Evolutionary conservation across 2,113 vertebrate genomes (phyloP).

Genomic region (Sphyrna mokarran): DNA sequence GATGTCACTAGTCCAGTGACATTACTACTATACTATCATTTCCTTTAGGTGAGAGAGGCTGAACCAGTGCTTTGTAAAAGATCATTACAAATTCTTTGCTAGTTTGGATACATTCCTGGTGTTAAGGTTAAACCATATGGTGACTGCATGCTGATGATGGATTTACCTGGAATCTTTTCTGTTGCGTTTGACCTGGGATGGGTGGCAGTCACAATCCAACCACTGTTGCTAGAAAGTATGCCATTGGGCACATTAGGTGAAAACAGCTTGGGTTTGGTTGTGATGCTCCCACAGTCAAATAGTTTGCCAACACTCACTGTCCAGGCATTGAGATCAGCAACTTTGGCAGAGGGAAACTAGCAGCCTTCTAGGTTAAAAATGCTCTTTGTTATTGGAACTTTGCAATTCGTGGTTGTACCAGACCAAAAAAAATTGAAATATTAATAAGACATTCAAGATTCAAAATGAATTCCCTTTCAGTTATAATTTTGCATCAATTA

Average conservation of each 20-base stretch:
- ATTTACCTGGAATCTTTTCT: neutral
- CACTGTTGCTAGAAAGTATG: neutral
- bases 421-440: neutral
- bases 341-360: neutral
- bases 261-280: neutral
- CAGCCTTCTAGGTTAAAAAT: neutral
- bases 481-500: neutral
- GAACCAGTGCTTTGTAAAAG: neutral
- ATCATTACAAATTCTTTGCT: neutral
- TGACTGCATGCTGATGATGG: neutral
- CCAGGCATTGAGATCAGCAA: neutral
- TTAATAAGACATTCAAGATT: neutral
- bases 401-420: neutral
- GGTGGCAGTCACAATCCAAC: neutral
- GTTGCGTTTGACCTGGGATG: neutral
- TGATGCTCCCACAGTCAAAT: neutral
- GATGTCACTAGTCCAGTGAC: too few species aligned
- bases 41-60: neutral
- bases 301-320: neutral
- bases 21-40: too few species aligned
- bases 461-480: constrained; percentile 3
- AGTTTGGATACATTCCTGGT: neutral
- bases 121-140: neutral
- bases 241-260: neutral
- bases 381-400: neutral